Percentiles rank a stretch among this genome's conserved stretches.
Conservation (phyloP, 2,888 invertebrate genomes). For the Leucania comma region DNA sequence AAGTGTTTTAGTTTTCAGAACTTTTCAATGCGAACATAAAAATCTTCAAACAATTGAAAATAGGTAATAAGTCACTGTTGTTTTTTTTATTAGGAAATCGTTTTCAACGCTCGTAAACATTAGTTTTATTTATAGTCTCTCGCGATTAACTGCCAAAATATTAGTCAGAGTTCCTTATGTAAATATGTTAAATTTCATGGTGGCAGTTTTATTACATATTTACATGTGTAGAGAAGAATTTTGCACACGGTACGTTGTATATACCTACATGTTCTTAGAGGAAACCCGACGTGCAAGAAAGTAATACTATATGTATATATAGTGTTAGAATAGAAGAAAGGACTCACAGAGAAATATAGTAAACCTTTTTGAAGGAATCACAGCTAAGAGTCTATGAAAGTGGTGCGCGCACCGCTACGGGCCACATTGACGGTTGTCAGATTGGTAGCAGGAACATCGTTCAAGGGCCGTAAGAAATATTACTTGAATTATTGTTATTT, state of each 20-base stretch:
- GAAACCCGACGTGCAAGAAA: slow-evolving; percentile 10
- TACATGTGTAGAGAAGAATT: slow-evolving; percentile 32
- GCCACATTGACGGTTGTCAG: too few relatives aligned
- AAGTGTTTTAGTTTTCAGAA: slow-evolving; percentile 4
- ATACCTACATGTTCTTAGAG: slow-evolving; percentile 17
- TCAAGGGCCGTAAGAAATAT: too few relatives aligned
- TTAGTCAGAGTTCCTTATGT: slow-evolving; percentile 30
- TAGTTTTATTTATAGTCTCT: slow-evolving; percentile 16
- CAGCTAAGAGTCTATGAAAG: too few relatives aligned
- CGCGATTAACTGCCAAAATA: slow-evolving; percentile 33
- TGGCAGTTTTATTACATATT: slow-evolving; percentile 45
- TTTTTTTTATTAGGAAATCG: slow-evolving; percentile 16
- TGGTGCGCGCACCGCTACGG: too few relatives aligned
- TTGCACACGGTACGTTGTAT: slow-evolving; percentile 54
- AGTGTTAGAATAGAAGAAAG: too few relatives aligned
- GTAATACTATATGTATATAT: too few relatives aligned
- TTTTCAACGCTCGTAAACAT: slow-evolving; percentile 26
- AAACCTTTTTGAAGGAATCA: too few relatives aligned
- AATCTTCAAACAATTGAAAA: slow-evolving; percentile 20
- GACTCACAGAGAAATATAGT: too few relatives aligned
- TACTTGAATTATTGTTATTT: too few relatives aligned
- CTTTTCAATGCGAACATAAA: background rate
- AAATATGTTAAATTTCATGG: slow-evolving; percentile 31
- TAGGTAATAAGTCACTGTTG: background rate
- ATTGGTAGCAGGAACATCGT: too few relatives aligned